phyloP scores from a whole-genome alignment of 2,888 invertebrate species.

The Folsomia candida region DNA sequence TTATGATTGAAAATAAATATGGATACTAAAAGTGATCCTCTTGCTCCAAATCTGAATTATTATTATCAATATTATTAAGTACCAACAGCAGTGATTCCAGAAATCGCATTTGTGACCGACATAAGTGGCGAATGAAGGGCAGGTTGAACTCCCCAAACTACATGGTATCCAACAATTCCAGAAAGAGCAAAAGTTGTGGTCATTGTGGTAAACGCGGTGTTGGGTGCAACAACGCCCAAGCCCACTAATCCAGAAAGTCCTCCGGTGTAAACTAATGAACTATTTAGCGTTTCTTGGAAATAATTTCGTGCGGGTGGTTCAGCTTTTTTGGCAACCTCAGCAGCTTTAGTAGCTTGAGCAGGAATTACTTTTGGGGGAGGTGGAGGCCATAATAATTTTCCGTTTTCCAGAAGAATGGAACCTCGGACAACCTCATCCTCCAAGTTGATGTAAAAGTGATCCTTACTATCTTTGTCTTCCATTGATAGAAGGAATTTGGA shows the following conservation, averaged over 20 bases:
- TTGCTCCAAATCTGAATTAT: no score
- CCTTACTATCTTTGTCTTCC: slow-evolving; percentile 70
- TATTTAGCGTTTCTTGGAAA: slow-evolving; percentile 68
- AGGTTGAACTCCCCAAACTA: slow-evolving; percentile 88
- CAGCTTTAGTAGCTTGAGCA: slow-evolving; percentile 56
- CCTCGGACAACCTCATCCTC: slow-evolving; percentile 85
- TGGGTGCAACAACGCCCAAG: slow-evolving; percentile 74
- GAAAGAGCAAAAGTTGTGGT: slow-evolving; percentile 78
- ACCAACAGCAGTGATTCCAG: slow-evolving; percentile 88
- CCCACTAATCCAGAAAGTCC: slow-evolving; percentile 70
- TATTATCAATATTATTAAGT: no score
- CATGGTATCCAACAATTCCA: slow-evolving; percentile 78
- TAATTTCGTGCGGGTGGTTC: slow-evolving; percentile 62
- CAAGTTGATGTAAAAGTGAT: slow-evolving; percentile 75
- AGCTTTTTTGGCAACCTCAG: slow-evolving; percentile 55
- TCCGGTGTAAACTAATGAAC: slow-evolving; percentile 67
- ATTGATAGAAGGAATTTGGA: slow-evolving; percentile 80
- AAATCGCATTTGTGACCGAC: slow-evolving; percentile 87
- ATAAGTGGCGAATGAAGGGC: slow-evolving; percentile 69
- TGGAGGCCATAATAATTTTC: slow-evolving; percentile 75
- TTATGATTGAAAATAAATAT: no score
- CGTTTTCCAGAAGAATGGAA: slow-evolving; percentile 72
- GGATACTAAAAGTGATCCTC: no score
- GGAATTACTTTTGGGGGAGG: slow-evolving; percentile 64
- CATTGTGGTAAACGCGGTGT: slow-evolving; percentile 81